Evolutionary conservation across 2,797 vertebrate species (phyloP).

Genomic region (Leptoclinus maculatus): DNA sequence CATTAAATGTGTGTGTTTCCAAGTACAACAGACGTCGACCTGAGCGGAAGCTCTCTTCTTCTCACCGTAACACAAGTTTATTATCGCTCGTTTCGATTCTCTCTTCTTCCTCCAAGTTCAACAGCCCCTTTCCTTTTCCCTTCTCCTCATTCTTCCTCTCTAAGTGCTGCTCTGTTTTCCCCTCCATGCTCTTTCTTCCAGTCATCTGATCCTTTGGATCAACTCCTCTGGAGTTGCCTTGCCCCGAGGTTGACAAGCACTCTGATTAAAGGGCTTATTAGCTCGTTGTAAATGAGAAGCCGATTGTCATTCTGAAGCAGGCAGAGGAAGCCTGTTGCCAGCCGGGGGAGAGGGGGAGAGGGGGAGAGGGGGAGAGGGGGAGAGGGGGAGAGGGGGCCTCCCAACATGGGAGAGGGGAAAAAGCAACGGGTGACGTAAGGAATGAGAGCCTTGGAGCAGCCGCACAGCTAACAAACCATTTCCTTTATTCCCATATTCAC

Average conservation of each 20-base stretch:
- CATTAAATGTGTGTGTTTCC: slow-evolving; percentile 5
- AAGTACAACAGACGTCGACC: slow-evolving; percentile 7
- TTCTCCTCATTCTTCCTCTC: slow-evolving; percentile 46
- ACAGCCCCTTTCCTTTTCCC: slow-evolving; percentile 52
- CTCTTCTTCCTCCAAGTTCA: slow-evolving; percentile 42
- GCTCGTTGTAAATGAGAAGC: slow-evolving; percentile 73
- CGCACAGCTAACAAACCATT: slow-evolving; percentile 71
- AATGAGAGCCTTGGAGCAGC: slow-evolving; percentile 70
- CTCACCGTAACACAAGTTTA: slow-evolving; percentile 26
- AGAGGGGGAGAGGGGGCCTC: slow-evolving; percentile 12
- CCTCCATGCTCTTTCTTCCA: slow-evolving; percentile 44
- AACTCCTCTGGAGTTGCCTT: slow-evolving; percentile 68
- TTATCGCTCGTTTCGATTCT: slow-evolving; percentile 35
- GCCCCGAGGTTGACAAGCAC: slow-evolving; percentile 72
- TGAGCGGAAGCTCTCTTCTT: slow-evolving; percentile 2
- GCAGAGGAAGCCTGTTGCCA: slow-evolving; percentile 62
- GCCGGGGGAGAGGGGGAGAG: slow-evolving; percentile 40
- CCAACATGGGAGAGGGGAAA: slow-evolving; percentile 46
- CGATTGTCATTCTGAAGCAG: slow-evolving; percentile 73
- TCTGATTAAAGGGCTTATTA: slow-evolving; percentile 83
- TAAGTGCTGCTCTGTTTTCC: slow-evolving; percentile 5
- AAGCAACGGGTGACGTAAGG: slow-evolving; percentile 71
- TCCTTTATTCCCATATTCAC: slow-evolving; percentile 74
- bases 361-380: neutral
- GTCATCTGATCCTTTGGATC: slow-evolving; percentile 76